A percentile compares a stretch with the other conserved stretches of the same genome.
phyloP scores from a whole-genome alignment of 1,140 invertebrate species.

The Anoplophora glabripennis region DNA sequence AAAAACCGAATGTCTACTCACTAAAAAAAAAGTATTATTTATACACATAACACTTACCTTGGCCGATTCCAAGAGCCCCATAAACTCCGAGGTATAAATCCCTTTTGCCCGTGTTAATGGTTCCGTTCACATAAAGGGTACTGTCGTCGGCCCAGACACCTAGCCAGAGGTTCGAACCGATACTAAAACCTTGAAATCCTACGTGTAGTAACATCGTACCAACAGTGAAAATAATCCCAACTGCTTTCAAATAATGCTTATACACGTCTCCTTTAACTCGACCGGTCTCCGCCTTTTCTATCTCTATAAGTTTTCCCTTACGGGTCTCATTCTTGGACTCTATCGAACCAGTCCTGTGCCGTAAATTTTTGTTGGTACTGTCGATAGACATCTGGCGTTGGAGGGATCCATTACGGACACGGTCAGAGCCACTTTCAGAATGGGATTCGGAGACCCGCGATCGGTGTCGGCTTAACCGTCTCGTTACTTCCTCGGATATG shows the following conservation, averaged over 20 bases:
- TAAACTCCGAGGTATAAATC: conserved; percentile 87
- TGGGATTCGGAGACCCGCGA: conserved; percentile 59
- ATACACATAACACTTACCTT: conserved; percentile 66
- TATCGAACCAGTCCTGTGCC: conserved; percentile 37
- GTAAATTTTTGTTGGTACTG: conserved; percentile 31
- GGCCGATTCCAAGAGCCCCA: conserved; percentile 78
- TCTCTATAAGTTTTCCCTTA: conserved; percentile 75
- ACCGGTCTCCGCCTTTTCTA: conserved; percentile 86
- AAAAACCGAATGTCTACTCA: too few species aligned
- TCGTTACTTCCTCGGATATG: conserved; percentile 63
- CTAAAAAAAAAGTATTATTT: too few species aligned
- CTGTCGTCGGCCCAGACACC: conserved; percentile 71
- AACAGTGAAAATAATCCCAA: conserved; percentile 71
- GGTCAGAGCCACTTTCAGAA: conserved; percentile 55
- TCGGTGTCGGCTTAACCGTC: conserved; percentile 59
- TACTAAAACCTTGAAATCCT: conserved; percentile 80
- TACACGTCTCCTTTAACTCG: conserved; percentile 88
- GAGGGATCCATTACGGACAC: conserved; percentile 30
- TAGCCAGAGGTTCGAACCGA: conserved; percentile 92
- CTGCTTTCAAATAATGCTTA: conserved; percentile 82
- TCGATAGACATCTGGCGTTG: conserved; percentile 37
- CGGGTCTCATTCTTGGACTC: conserved; percentile 46
- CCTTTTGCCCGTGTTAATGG: conserved; percentile 58
- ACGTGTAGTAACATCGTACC: conserved; percentile 80
- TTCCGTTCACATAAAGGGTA: conserved; percentile 56